Evolutionary conservation across 1,140 invertebrate genomes (phyloP), one percentile per base, ranked within the genome.

Genomic region (Drosophila sproati): DNA sequence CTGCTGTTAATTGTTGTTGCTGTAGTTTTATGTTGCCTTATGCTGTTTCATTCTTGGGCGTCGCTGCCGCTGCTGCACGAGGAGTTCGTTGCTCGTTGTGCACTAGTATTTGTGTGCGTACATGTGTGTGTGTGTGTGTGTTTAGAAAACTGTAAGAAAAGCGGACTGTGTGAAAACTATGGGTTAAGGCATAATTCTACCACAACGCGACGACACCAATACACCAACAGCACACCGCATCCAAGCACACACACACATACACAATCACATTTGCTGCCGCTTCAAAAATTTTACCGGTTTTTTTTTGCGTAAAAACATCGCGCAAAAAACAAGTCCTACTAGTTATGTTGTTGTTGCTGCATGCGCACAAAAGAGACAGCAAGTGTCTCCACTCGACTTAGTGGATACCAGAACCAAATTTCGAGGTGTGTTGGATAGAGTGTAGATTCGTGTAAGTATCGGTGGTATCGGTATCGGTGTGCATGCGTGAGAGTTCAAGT

Each of bases 111-210:
- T 62, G 5, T 37, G 45, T 62, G 41, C 37, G 47, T 67, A 20
- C 12, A 45, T 20, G 20, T 45, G 20, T 63, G 47, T 64, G 51
- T 61, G 47, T 61, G 55, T 64, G 79, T 56, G 79, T 87, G 83
- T 88, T 88, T 88, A 89, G 80, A 90, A 89, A 89, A 85, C 77
- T 89, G 78, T 80, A 90, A 89, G 86, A 74, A 90, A 81, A 89
- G 80, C 80, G 66, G 39, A 85, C 75, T 89, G 81, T 86, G 85
- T 85, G 80, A 89, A 89, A 83, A 89, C 83, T 76, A 81, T 90
- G 86, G 78, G 78, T 85, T 77, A 73, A 85, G 67, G 55, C 69
- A 41, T 61, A 83, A 83, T 77, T 73, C 77, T 73, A 67, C 37
- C 52, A 73, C 39, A 62, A 48, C 35, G 50, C 61, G 34, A 64